phyloP scores from a whole-genome alignment of 2,113 vertebrate genomes.

The Myotis brandtii region DNA sequence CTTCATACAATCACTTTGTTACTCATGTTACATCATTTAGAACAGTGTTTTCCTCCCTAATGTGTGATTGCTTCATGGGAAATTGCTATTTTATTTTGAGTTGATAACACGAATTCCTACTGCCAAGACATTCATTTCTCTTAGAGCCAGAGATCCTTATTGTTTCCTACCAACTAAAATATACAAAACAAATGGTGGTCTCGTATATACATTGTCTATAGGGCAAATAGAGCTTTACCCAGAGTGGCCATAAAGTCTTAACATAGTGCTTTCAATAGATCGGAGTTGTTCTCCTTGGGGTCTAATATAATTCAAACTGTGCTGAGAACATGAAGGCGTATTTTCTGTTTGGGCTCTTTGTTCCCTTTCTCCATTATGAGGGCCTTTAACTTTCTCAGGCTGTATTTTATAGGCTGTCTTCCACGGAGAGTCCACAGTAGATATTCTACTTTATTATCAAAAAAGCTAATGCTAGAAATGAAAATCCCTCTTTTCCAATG shows the following conservation, averaged over 20 bases:
- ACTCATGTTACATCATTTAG: conserved; percentile 55
- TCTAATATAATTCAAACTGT: conserved; percentile 64
- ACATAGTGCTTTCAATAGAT: conserved; percentile 49
- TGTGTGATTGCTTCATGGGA: conserved; percentile 13
- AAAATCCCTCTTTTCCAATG: neutral
- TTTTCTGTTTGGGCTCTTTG: conserved; percentile 53
- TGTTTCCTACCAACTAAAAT: conserved; percentile 45
- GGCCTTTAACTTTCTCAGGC: conserved; percentile 45
- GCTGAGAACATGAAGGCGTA: neutral
- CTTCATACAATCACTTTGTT: neutral
- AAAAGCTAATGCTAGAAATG: conserved; percentile 1
- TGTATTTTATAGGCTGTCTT: conserved; percentile 45
- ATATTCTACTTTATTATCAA: conserved; percentile 33
- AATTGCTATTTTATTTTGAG: conserved; percentile 64
- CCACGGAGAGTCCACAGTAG: neutral
- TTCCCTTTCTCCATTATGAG: conserved; percentile 6
- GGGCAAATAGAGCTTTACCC: conserved; percentile 36
- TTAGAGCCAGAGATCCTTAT: conserved; percentile 21
- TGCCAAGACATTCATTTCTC: conserved; percentile 54
- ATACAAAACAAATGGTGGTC: conserved; percentile 1
- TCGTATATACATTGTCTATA: conserved; percentile 43
- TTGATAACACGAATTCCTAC: conserved; percentile 43
- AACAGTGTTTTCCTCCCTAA: conserved; percentile 14
- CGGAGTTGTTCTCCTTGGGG: conserved; percentile 38
- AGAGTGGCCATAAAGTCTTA: conserved; percentile 60